Percentiles rank a stretch among this genome's conserved stretches.
These are phyloP conservation scores for Hydrotaea diabolus DNA, from an alignment of 2,888 invertebrate species.

Conservation along the genomic window DNA sequence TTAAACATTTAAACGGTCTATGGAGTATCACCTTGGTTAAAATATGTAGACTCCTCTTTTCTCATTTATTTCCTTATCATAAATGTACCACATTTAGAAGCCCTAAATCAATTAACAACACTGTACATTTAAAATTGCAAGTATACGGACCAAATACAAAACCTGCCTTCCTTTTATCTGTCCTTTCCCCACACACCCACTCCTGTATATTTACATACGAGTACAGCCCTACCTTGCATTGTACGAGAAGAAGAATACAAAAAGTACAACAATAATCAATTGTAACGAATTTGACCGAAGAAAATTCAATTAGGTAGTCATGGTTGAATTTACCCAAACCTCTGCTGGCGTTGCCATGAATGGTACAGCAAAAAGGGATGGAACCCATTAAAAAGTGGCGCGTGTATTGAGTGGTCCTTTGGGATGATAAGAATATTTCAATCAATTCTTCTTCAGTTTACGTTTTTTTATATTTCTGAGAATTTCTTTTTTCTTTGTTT, in stretches of 20 bases:
- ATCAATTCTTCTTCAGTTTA: not conserved
- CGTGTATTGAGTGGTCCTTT: not conserved
- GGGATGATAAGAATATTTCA: not conserved
- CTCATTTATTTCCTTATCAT: too few relatives aligned
- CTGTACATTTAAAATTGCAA: not conserved
- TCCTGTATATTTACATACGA: too few relatives aligned
- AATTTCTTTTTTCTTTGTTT: not conserved
- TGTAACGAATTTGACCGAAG: slow-evolving; percentile 46
- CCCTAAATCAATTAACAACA: not conserved
- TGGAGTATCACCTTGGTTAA: too few relatives aligned
- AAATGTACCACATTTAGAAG: too few relatives aligned
- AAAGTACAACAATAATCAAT: slow-evolving; percentile 22
- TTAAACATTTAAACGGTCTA: too few relatives aligned
- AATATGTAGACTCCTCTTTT: too few relatives aligned
- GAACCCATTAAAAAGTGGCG: too few relatives aligned
- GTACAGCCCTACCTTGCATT: not conserved
- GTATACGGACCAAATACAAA: too few relatives aligned
- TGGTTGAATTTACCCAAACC: not conserved
- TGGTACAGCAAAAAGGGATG: too few relatives aligned
- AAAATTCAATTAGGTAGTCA: slow-evolving; percentile 38
- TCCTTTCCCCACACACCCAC: not conserved
- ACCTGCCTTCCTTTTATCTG: not conserved
- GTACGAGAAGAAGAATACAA: not conserved
- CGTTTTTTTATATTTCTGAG: not conserved
- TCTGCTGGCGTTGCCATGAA: not conserved